Evolutionary conservation across 2,113 vertebrate species (phyloP).

Genomic region (Onychostoma macrolepis): DNA sequence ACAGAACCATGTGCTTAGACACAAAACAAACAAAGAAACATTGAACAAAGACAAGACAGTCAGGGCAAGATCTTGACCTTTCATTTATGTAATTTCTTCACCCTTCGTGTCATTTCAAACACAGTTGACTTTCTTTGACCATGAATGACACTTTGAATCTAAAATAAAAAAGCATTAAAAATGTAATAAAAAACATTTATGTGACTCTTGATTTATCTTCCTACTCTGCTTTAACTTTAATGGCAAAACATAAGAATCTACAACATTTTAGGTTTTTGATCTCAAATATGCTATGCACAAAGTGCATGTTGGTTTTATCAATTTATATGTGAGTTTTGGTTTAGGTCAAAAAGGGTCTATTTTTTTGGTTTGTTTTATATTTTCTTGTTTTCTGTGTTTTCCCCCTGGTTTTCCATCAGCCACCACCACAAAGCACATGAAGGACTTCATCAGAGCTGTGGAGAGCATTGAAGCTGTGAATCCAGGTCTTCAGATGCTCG

Average conservation of each 20-base stretch:
- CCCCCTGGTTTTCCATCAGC: background rate
- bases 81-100: background rate
- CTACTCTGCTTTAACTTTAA: no score
- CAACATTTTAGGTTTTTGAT: background rate
- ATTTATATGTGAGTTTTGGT: no score
- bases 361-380: no score
- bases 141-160: background rate
- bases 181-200: no score
- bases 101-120: background rate
- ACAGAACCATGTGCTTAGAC: no score
- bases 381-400: background rate
- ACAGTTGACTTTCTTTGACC: no score
- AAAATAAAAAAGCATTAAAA: no score
- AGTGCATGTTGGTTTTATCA: background rate
- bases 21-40: no score
- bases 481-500: constrained; percentile 17
- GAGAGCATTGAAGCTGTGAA: constrained; percentile 67
- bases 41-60: no score
- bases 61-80: no score
- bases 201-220: no score
- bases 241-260: background rate
- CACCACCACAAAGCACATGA: constrained; percentile 65
- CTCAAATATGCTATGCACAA: background rate
- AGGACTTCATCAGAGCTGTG: constrained; percentile 74
- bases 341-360: no score